These are phyloP conservation scores for Pholis gunnellus DNA, from an alignment of 2,113 vertebrate species.

Conservation along the genomic window DNA sequence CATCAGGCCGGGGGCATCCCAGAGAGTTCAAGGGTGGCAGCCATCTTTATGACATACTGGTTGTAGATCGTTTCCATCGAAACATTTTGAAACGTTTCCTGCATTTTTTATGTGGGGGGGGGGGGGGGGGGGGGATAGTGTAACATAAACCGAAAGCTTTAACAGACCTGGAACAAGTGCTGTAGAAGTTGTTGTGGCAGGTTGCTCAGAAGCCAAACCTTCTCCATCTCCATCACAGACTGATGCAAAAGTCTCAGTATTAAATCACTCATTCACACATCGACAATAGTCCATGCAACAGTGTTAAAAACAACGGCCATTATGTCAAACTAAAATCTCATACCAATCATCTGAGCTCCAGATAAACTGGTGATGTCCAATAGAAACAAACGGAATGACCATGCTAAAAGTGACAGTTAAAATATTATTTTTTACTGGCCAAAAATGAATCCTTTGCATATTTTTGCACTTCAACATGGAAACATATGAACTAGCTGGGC, in stretches of 20 bases:
- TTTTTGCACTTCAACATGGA: neutral
- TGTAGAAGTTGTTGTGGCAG: neutral
- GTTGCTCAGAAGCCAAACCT: neutral
- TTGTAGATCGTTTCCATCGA: neutral
- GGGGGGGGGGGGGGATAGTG: neutral
- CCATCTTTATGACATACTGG: neutral
- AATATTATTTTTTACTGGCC: neutral
- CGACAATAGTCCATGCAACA: neutral
- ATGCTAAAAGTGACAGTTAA: neutral
- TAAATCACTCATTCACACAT: neutral
- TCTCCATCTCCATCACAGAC: neutral
- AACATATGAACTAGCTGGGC: neutral
- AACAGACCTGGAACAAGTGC: neutral
- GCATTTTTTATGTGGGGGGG: neutral
- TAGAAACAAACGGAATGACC: neutral
- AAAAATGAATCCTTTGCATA: neutral
- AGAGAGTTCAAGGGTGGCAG: slow-evolving; percentile 25
- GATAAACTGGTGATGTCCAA: neutral
- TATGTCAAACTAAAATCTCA: slow-evolving; percentile 42
- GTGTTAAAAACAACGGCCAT: slow-evolving; percentile 36
- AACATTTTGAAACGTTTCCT: neutral
- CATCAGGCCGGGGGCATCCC: slow-evolving; percentile 22
- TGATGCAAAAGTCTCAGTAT: slow-evolving; percentile 1
- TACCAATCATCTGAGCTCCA: neutral
- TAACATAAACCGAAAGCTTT: neutral